Evolutionary conservation across 2,113 vertebrate species (phyloP), one percentile per base, ranked within the genome.

Genomic region (Dolichotis patagonum): DNA sequence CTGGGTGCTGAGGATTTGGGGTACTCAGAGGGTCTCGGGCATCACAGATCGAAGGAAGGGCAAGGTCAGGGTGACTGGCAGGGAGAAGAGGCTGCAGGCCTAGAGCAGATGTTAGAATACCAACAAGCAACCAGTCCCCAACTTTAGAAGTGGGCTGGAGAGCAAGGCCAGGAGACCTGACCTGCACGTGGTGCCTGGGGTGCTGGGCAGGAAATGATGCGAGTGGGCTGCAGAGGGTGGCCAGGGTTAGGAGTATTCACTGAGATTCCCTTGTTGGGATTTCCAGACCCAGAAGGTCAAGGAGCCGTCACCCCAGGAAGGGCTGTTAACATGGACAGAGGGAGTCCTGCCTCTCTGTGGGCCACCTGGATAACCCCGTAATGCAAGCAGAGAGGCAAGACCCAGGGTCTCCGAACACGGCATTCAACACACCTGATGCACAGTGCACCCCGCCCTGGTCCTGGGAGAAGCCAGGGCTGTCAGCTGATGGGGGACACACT

Each of bases 91-190:
- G 52, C 56, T 9, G 26, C 3, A 7, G 91, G 24, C 60, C 75
- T 73, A 14, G 49, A 41, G 58, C 9, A 6, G 17, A 26, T 8
- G 69, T 30, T 60, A 10, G 85, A 81, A 71, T 16, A 84, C 38
- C 3, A 58, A n/a, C n/a, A 49, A n/a, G 35, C 35, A 67, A 75
- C n/a, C 17, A 9, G 17, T 24, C 60, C 82, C 58, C 8, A 8
- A 28, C 65, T 65, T 75, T 62, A 60, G 65, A 86, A 60, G 24
- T 30, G 30, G 12, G 3, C 49, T 58, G 6, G 1, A 3, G 65
- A 41, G 2, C 0, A 28, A 7, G 52, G 69, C 43, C 0, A 0
- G 1, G 1, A 14, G 35, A 13, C 58, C 24, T 2, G 38, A 13
- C 58, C 24, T 1, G 38, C 81, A 24, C 24, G 0, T 2, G 71